phyloP scores from a whole-genome alignment of 2,888 invertebrate genomes.

The Scaptomyza parva region DNA sequence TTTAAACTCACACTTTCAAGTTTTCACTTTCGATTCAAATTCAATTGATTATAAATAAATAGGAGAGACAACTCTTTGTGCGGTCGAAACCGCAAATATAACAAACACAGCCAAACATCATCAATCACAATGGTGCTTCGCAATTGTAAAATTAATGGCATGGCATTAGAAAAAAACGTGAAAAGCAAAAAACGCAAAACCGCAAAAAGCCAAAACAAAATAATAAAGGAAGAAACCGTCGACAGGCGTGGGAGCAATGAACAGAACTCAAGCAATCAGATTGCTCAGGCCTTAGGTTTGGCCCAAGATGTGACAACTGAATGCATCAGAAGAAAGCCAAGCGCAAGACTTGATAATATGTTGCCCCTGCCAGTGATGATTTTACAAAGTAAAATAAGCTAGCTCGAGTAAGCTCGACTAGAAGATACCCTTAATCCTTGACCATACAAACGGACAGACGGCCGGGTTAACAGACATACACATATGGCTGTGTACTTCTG shows the following conservation, averaged over 20 bases:
- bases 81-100: conserved; percentile 50
- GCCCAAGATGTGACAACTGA: conserved; percentile 32
- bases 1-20: conserved; percentile 74
- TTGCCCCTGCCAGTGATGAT: not conserved
- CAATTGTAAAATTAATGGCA: conserved; percentile 62
- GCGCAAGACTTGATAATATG: not conserved
- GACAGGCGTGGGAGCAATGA: conserved; percentile 49
- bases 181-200: conserved; percentile 42
- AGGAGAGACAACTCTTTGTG: conserved; percentile 25
- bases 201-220: conserved; percentile 28
- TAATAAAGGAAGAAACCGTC: not conserved
- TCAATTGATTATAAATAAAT: conserved; percentile 64
- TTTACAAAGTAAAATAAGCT: too few species aligned
- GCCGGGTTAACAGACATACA: too few species aligned
- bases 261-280: conserved; percentile 15
- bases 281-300: conserved; percentile 9
- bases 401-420: too few species aligned
- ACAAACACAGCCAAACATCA: conserved; percentile 28
- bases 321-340: conserved; percentile 15
- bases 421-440: too few species aligned
- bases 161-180: conserved; percentile 71
- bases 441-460: too few species aligned
- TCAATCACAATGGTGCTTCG: conserved; percentile 40
- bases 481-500: too few species aligned
- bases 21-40: conserved; percentile 71